A percentile compares a stretch with the other conserved stretches of the same genome.
phyloP scores from a whole-genome alignment of 1,140 invertebrate genomes.

The Marisa cornuarietis region DNA sequence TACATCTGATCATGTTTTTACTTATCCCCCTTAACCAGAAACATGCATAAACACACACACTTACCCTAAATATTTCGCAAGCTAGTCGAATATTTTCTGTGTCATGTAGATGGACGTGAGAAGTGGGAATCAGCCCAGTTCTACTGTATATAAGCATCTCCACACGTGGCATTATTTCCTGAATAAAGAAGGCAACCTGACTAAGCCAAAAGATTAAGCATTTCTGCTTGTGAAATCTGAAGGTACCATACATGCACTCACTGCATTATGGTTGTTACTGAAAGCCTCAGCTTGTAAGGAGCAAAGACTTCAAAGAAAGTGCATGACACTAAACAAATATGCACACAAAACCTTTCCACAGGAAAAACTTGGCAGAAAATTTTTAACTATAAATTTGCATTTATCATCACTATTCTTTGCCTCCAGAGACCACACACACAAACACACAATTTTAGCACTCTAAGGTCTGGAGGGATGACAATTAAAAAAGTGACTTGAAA shows the following conservation, averaged over 20 bases:
- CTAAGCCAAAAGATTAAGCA: too few species aligned
- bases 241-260: too few species aligned
- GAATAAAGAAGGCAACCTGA: slow-evolving; percentile 24
- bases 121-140: slow-evolving; percentile 87
- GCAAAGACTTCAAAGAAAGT: too few species aligned
- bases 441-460: background rate
- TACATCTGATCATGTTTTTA: too few species aligned
- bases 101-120: slow-evolving; percentile 94
- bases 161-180: slow-evolving; percentile 84
- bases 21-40: too few species aligned
- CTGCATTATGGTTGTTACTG: too few species aligned
- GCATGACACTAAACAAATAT: background rate
- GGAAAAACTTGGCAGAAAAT: background rate
- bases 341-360: background rate
- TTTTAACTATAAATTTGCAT: background rate
- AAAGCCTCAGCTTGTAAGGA: too few species aligned
- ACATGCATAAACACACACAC: too few species aligned
- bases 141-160: slow-evolving; percentile 94
- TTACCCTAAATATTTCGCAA: slow-evolving; percentile 88
- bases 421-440: background rate
- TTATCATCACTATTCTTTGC: background rate
- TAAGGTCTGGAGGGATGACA: too few species aligned
- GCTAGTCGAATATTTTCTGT: slow-evolving; percentile 91
- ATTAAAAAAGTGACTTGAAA: background rate
- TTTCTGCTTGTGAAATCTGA: too few species aligned